Percentiles rank a stretch among this genome's conserved stretches.
phyloP scores from a whole-genome alignment of 2,888 invertebrate species.

The Harpalus rufipes region DNA sequence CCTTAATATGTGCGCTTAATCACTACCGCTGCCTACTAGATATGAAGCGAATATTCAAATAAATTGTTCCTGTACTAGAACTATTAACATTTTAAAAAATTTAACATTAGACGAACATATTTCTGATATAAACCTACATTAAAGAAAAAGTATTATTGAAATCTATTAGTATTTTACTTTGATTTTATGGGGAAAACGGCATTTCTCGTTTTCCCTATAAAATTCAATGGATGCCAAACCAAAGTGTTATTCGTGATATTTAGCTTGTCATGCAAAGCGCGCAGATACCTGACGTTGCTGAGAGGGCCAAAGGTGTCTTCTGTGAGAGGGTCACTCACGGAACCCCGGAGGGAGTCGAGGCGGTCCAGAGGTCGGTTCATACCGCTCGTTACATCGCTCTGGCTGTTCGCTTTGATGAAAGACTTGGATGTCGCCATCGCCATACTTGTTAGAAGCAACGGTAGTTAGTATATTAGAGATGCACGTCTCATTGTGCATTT shows the following conservation, averaged over 20 bases:
- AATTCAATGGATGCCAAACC: too few relatives aligned
- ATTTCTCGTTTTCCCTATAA: too few relatives aligned
- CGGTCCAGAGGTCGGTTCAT: constrained; percentile 83
- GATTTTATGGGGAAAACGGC: too few relatives aligned
- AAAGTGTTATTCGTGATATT: background rate
- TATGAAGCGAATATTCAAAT: too few relatives aligned
- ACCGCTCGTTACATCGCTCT: constrained; percentile 84
- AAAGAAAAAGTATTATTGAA: too few relatives aligned
- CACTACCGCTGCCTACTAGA: too few relatives aligned
- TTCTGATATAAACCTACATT: too few relatives aligned
- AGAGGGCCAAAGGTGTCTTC: constrained; percentile 94
- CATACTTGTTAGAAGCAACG: constrained; percentile 76
- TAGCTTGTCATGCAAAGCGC: background rate
- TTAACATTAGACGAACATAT: too few relatives aligned
- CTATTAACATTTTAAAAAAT: too few relatives aligned
- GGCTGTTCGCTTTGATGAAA: constrained; percentile 94
- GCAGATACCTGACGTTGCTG: constrained; percentile 90
- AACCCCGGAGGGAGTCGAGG: constrained; percentile 85
- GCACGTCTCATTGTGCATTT: constrained; percentile 23
- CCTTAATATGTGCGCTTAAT: too few relatives aligned
- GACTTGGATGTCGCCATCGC: constrained; percentile 90
- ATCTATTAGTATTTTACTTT: too few relatives aligned
- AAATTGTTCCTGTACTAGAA: too few relatives aligned
- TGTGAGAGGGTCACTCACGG: constrained; percentile 88
- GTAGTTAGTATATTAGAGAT: constrained; percentile 67